A percentile compares a stretch with the other conserved stretches of the same genome.
Evolutionary conservation across 2,113 vertebrate genomes (phyloP).

Genomic region (Lampris megalopsis): DNA sequence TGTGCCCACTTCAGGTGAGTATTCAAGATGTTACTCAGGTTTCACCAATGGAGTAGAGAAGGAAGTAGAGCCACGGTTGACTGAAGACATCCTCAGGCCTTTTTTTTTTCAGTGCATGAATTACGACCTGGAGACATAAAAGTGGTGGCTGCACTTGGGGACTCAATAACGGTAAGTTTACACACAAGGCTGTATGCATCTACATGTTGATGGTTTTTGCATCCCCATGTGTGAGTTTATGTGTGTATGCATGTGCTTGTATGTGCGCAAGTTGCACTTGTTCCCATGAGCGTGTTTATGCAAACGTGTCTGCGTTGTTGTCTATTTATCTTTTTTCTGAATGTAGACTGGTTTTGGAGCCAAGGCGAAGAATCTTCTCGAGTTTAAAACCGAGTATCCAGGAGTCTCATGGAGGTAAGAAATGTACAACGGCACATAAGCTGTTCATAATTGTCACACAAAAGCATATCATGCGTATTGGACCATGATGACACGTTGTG

Average conservation of each 20-base stretch:
- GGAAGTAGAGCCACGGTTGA: background rate
- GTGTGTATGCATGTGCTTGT: slow-evolving; percentile 11
- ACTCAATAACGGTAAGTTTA: slow-evolving; percentile 89
- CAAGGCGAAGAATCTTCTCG: slow-evolving; percentile 68
- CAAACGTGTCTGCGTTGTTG: background rate
- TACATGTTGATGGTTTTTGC: background rate
- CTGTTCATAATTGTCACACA: background rate
- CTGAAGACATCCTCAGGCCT: slow-evolving; percentile 5
- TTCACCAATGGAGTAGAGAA: background rate
- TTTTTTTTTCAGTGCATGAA: slow-evolving; percentile 82
- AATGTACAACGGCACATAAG: background rate
- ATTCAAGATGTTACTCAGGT: background rate
- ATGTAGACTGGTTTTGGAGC: slow-evolving; percentile 87
- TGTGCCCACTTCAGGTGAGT: slow-evolving; percentile 90
- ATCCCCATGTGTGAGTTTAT: slow-evolving; percentile 1
- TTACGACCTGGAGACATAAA: slow-evolving; percentile 89
- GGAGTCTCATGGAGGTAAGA: slow-evolving; percentile 94
- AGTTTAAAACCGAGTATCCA: slow-evolving; percentile 78
- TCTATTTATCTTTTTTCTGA: slow-evolving; percentile 6
- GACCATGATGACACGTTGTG: slow-evolving; percentile 1
- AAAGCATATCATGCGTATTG: background rate
- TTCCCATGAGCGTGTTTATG: background rate
- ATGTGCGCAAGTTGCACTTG: background rate
- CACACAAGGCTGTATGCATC: background rate
- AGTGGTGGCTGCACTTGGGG: slow-evolving; percentile 89